Base-by-base conservation (phyloP, 2,888 invertebrate genomes). In the Cynaeus angustus region DNA sequence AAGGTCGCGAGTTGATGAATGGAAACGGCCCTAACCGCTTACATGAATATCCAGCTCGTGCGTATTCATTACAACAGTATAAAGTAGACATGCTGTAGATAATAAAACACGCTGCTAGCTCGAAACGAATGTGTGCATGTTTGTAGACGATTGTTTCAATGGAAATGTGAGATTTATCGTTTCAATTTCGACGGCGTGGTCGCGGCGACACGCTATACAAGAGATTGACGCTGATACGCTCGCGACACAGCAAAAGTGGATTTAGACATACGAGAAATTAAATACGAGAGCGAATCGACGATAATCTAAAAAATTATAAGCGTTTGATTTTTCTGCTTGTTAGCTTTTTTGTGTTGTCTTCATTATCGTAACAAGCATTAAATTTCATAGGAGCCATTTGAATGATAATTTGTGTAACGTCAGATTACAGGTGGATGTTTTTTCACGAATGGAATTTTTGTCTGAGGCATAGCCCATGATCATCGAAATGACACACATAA, bases 141-240 rank as follows among this genome's bases (percentile, higher is more conserved):
- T 59, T 59, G 28, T 28, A 46, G 59, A 59, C 59, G 59, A 59
- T 59, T 62, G 62, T 62, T 61, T 62, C 62, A 50, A 50, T 48
- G 62, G 62, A 62, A 62, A 62, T 62, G 50, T 16, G 16, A 62
- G 62, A 62, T 62, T 62, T 62, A 62, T 62, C 50, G 62, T 62
- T 62, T 62, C 62, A 62, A 62, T 62, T 62, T 62, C 62, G 38
- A 48, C 62, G 62, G 62, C 59, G 33, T 26, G 59, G 46, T 33
- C 55, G 55, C 33, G 37, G 38, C 55, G 55, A 55, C 55, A 55
- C 55, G 55, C 55, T 33, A 55, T 55, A 55, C 10, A 55, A 33
- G 55, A 38, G 52, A 52, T 55, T 33, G 16, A 37, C 12, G 30
- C 30, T 26, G 52, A 52, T 52, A 52, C 8, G 13, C 21, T 21